Evolutionary conservation across 2,113 vertebrate genomes (phyloP).

Genomic region (Isichthys henryi): DNA sequence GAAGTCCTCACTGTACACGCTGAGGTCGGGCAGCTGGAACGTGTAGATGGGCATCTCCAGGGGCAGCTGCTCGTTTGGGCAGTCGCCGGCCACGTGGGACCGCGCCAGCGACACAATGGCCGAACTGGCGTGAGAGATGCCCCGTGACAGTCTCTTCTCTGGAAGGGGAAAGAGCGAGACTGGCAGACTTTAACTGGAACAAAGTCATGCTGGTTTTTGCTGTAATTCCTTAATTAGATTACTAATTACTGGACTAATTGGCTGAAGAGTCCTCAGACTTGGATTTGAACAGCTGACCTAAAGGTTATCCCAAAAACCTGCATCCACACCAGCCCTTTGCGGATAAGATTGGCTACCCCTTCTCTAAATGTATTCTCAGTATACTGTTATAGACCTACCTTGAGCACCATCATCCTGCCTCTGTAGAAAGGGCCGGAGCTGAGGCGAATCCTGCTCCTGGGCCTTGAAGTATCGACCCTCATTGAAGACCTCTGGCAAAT

Average conservation of each 20-base stretch:
- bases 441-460: slow-evolving; percentile 66
- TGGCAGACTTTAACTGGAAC: not conserved
- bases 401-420: slow-evolving; percentile 84
- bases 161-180: not conserved
- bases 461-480: slow-evolving; percentile 80
- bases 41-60: slow-evolving; percentile 98
- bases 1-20: slow-evolving; percentile 95
- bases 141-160: slow-evolving; percentile 94
- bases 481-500: slow-evolving; percentile 87
- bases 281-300: not conserved
- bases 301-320: not conserved
- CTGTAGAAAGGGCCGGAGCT: slow-evolving; percentile 68
- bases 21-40: slow-evolving; percentile 95
- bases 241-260: not conserved
- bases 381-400: slow-evolving; percentile 63
- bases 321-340: not conserved
- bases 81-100: slow-evolving; percentile 85
- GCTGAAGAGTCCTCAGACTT: not conserved
- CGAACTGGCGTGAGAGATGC: slow-evolving; percentile 97
- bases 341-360: not conserved
- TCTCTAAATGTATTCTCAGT: not conserved
- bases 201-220: not conserved
- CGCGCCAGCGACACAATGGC: slow-evolving; percentile 92
- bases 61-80: slow-evolving; percentile 86
- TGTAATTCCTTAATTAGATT: not conserved